These are phyloP conservation scores for Agapornis canus DNA, from an alignment of 2,797 vertebrate genomes.

Conservation along the genomic window DNA sequence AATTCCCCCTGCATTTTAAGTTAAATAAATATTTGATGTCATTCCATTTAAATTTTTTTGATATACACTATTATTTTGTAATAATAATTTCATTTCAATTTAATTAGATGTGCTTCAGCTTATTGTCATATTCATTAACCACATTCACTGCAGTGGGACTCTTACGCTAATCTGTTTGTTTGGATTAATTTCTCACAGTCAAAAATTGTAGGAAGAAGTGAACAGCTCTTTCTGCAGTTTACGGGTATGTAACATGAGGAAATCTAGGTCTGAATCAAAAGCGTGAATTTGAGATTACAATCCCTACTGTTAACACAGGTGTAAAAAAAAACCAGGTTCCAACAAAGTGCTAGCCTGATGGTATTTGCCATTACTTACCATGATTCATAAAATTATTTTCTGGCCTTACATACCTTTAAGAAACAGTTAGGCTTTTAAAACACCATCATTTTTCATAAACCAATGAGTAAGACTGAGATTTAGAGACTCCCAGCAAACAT, in stretches of 20 bases:
- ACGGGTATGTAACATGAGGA: background rate
- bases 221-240: background rate
- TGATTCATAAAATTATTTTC: conserved; percentile 70
- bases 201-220: background rate
- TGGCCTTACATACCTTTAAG: background rate
- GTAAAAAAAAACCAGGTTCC: background rate
- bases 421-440: conserved; percentile 52
- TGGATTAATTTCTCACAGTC: background rate
- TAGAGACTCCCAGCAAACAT: conserved; percentile 31
- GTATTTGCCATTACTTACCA: conserved; percentile 37
- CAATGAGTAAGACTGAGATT: conserved; percentile 55
- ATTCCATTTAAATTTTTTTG: background rate
- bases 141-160: background rate
- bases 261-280: conserved; percentile 42
- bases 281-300: background rate
- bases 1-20: background rate
- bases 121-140: conserved; percentile 9
- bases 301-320: background rate
- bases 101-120: conserved; percentile 8
- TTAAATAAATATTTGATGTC: background rate
- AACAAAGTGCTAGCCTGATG: background rate
- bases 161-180: conserved; percentile 17
- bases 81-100: background rate
- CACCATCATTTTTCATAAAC: conserved; percentile 61
- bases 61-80: background rate